Base-by-base conservation (phyloP, 1,140 invertebrate genomes). In the Goniozus legneri region DNA sequence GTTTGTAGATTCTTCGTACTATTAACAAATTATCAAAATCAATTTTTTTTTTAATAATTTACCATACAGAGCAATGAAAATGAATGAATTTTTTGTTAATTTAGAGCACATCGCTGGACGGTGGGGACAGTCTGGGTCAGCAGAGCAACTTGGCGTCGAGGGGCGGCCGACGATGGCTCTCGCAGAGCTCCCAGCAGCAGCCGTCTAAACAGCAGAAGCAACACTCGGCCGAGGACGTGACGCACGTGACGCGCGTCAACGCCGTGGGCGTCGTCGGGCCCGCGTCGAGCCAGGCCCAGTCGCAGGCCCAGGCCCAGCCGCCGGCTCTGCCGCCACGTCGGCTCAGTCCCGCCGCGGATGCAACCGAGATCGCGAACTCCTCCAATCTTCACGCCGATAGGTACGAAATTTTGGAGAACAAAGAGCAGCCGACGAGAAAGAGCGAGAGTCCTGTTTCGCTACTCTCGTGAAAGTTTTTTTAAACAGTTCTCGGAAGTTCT, bases 331-430 rank as follows among this genome's bases (percentile, higher is more conserved):
- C 67, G 44, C 60, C 68, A 40, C 69, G 69, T 21, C 64, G 68
- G 48, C 54, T 70, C 62, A 71, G 68, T 72, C 65, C 69, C 19
- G 67, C 65, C 44, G 50, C 64, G 46, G 67, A 73, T 58, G 54
- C 65, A 36, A 58, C 55, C 30, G 69, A 71, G 52, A 60, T 67
- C 49, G 46, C 56, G 40, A 67, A 65, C 55, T 47, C 63, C 33
- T 22, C 47, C 22, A 45, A 44, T 31, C 43, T 58, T 44, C 63
- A 64, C 18, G 52, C 54, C 43, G 64, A 65, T 55, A 67, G 66
- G 66, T 69, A 67, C 10, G 10, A n/a, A n/a, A n/a, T n/a, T n/a
- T n/a, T n/a, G n/a, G n/a, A n/a, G n/a, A n/a, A n/a, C n/a, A n/a
- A n/a, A n/a, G n/a, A n/a, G n/a, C n/a, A n/a, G n/a, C n/a, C n/a